phyloP scores from a whole-genome alignment of 1,140 invertebrate genomes.

The Heliconius hewitsoni region DNA sequence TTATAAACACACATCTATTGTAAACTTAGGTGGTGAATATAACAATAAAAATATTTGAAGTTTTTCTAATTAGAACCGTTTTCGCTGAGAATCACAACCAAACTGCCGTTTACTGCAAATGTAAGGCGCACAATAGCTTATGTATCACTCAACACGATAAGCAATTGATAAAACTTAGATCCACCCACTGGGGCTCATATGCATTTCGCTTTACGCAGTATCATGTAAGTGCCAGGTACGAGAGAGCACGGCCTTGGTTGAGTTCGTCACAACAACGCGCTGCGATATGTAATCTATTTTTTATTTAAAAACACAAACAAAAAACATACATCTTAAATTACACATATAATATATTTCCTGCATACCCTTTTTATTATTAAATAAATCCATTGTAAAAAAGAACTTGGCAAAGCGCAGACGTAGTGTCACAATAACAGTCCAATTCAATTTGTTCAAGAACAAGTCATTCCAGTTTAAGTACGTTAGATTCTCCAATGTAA shows the following conservation, averaged over 20 bases:
- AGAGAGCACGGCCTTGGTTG: constrained; percentile 68
- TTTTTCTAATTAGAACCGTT: neutral
- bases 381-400: constrained; percentile 60
- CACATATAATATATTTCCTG: constrained; percentile 18
- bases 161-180: constrained; percentile 54
- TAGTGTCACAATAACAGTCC: constrained; percentile 30
- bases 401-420: constrained; percentile 28
- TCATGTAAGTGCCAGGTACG: constrained; percentile 67
- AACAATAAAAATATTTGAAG: neutral
- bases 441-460: constrained; percentile 13
- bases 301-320: constrained; percentile 5
- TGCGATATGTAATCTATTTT: constrained; percentile 26
- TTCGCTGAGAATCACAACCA: constrained; percentile 16
- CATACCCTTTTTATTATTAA: constrained; percentile 64
- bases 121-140: constrained; percentile 28
- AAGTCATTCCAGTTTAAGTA: constrained; percentile 5
- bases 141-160: constrained; percentile 46
- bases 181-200: constrained; percentile 56
- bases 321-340: neutral
- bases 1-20: neutral
- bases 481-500: constrained; percentile 3
- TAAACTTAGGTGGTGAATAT: neutral
- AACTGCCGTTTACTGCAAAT: constrained; percentile 36
- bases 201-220: constrained; percentile 44
- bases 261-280: constrained; percentile 57